A percentile compares a stretch with the other conserved stretches of the same genome.
Evolutionary conservation across 2,797 vertebrate genomes (phyloP).

Genomic region (Parambassis ranga): DNA sequence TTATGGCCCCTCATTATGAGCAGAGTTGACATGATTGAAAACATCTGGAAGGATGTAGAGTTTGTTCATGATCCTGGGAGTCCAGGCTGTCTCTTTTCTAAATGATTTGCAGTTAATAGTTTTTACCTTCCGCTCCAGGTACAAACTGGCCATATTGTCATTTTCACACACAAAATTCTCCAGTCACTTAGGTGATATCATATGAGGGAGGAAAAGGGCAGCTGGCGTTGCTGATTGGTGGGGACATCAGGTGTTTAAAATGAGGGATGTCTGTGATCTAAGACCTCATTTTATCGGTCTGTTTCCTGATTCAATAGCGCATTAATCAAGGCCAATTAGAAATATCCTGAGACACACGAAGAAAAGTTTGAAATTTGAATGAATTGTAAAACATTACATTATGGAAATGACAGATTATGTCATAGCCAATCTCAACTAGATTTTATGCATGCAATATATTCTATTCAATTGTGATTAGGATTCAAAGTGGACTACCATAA

Average conservation of each 20-base stretch:
- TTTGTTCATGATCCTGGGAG: background rate
- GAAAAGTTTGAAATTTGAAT: background rate
- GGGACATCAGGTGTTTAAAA: no score
- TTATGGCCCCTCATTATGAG: background rate
- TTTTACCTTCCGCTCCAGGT: background rate
- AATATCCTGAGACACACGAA: background rate
- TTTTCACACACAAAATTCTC: no score
- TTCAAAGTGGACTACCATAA: background rate
- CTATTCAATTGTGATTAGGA: background rate
- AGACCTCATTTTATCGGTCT: background rate
- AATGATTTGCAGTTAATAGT: background rate
- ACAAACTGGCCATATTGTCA: no score
- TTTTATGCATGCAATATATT: constrained; percentile 1
- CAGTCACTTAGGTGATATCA: no score
- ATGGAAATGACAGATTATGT: background rate
- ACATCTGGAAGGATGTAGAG: constrained; percentile 3
- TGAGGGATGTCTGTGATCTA: no score
- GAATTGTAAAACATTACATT: no score
- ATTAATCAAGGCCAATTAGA: background rate
- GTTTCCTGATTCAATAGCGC: background rate
- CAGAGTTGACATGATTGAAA: background rate
- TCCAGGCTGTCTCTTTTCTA: background rate
- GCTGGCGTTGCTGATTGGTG: no score
- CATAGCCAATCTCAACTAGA: background rate
- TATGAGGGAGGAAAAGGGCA: no score